These are phyloP conservation scores for Thamnophis elegans DNA, from an alignment of 2,797 vertebrate species.

Conservation along the genomic window DNA sequence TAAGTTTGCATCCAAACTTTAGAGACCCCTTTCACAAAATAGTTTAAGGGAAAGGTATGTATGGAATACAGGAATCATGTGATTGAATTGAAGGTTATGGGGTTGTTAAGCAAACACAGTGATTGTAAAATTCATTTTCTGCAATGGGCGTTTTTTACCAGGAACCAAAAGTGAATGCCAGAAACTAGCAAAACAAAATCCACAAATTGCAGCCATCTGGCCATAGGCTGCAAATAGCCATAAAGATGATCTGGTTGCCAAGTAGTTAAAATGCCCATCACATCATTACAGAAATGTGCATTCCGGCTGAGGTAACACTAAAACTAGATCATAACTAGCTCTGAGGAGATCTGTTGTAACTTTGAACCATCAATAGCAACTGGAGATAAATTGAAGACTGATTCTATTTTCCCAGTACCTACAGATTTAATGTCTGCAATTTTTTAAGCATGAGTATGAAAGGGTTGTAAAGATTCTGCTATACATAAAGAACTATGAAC, in stretches of 20 bases:
- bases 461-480: background rate
- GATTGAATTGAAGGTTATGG: background rate
- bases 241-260: background rate
- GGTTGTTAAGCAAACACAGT: background rate
- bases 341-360: background rate
- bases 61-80: background rate
- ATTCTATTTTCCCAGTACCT: background rate
- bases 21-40: background rate
- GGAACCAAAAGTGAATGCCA: background rate
- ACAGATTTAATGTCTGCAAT: background rate
- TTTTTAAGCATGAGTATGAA: background rate
- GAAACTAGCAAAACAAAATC: background rate
- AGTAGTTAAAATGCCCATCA: background rate
- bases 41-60: background rate
- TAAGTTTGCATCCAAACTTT: background rate
- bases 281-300: background rate
- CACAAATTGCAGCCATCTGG: background rate
- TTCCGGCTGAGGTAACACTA: background rate
- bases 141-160: background rate
- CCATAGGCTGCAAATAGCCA: background rate
- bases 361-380: background rate
- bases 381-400: background rate
- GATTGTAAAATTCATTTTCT: background rate
- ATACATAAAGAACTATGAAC: background rate
- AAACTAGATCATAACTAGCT: background rate